Evolutionary conservation across 1,140 invertebrate species (phyloP), one percentile per base, ranked within the genome.

Genomic region (Drosophila nigrodunni): DNA sequence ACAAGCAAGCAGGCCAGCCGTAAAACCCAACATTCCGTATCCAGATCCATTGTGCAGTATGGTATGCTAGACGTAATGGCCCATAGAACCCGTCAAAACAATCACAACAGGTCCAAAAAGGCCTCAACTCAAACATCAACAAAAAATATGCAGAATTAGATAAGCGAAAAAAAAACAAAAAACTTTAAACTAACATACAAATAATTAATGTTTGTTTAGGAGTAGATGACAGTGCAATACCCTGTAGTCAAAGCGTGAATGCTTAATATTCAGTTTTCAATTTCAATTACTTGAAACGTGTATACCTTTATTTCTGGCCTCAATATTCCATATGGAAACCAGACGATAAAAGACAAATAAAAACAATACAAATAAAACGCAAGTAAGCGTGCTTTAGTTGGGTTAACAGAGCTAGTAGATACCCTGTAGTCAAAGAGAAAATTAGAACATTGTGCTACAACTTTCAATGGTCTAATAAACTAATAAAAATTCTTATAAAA

Each of bases 131-230:
- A 71, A 61, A 68, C 37, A 83, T 82, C 62, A 80, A 80, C 68
- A 74, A 80, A 80, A 64, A 74, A 55, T 57, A 54, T 62, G 66
- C 66, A 65, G 52, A 73, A 65, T 65, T 65, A 60, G 59, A 34
- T 60, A 43, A 65, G 21, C 61, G n/a, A 58, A 58, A 59, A 34
- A 46, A 60, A 54, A 64, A 43, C 34, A 75, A 82, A 75, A 37
- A 70, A 59, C 18, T 30, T 30, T 2, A 81, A 73, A 68, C 71
- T 35, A 49, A 44, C 34, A 64, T 43, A 11, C n/a, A 54, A 34
- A 64, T 41, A 49, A 49, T 50, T 43, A 47, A 43, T 52, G 8
- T 59, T 5, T 30, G n/a, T 4, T 15, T 11, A 30, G 7, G 10
- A 21, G 13, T 44, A 11, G 15, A 47, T 37, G 47, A 52, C 15